These are phyloP conservation scores for Archaeoteleia sp. DNA, from an alignment of 2,888 invertebrate species.

Conservation along the genomic window DNA sequence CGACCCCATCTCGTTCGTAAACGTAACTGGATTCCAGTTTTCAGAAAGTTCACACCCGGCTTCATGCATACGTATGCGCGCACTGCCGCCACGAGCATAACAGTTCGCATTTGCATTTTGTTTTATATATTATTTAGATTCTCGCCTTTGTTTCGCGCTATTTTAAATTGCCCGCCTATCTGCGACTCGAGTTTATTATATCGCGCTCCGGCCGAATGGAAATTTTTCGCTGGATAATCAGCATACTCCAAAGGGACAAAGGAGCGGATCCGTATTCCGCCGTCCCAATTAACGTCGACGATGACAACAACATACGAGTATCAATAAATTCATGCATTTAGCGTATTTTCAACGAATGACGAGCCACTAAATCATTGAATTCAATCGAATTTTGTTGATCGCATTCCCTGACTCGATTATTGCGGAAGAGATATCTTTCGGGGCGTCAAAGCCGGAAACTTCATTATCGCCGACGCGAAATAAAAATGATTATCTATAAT, in stretches of 20 bases:
- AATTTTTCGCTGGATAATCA: conserved; percentile 39
- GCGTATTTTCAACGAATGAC: background rate
- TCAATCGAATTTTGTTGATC: conserved; percentile 8
- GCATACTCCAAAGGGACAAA: conserved; percentile 40
- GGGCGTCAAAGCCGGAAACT: conserved; percentile 14
- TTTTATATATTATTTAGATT: conserved; percentile 53
- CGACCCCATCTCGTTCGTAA: conserved; percentile 43
- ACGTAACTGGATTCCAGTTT: conserved; percentile 53
- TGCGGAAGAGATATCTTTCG: conserved; percentile 19
- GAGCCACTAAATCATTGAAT: conserved; percentile 9
- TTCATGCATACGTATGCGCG: conserved; percentile 41
- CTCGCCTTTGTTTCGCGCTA: conserved; percentile 50
- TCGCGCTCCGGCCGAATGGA: conserved; percentile 25
- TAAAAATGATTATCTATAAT: conserved; percentile 33
- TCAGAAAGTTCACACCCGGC: conserved; percentile 50
- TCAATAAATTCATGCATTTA: conserved; percentile 17
- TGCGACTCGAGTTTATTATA: conserved; percentile 37
- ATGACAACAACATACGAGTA: conserved; percentile 24
- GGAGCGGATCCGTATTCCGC: conserved; percentile 15
- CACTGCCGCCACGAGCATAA: conserved; percentile 31
- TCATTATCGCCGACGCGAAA: conserved; percentile 24
- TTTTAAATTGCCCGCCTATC: conserved; percentile 48
- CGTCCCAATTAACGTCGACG: conserved; percentile 34
- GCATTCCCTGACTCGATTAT: conserved; percentile 31
- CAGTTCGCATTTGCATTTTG: conserved; percentile 52